Percentiles rank a stretch among this genome's conserved stretches.
phyloP scores from a whole-genome alignment of 2,797 vertebrate genomes.

The Pantherophis alleghaniensis region DNA sequence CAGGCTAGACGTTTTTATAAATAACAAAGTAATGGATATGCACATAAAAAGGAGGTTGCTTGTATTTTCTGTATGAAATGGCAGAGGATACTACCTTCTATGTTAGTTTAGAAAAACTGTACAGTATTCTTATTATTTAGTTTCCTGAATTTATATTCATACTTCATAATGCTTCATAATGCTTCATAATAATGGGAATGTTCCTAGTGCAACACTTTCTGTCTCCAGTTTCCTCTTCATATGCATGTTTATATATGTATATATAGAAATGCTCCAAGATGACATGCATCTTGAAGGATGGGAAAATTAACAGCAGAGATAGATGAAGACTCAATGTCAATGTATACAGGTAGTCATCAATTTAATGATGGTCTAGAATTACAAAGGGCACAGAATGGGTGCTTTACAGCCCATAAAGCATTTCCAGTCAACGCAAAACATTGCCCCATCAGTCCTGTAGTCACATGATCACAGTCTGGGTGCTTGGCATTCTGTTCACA shows the following conservation, averaged over 20 bases:
- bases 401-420: not conserved
- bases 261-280: not conserved
- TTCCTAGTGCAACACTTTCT: not conserved
- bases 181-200: not conserved
- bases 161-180: not conserved
- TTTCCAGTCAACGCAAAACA: not conserved
- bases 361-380: not conserved
- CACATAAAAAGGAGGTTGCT: not conserved
- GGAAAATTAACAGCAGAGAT: not conserved
- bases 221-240: not conserved
- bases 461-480: not conserved
- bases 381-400: not conserved
- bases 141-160: not conserved
- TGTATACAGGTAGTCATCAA: not conserved
- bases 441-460: not conserved
- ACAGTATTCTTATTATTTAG: not conserved
- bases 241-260: not conserved
- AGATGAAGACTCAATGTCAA: not conserved
- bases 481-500: not conserved
- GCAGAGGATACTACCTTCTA: not conserved
- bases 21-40: not conserved
- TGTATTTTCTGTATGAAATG: not conserved
- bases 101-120: not conserved
- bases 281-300: not conserved
- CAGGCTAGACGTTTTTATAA: not conserved